A percentile compares a stretch with the other conserved stretches of the same genome.
Conservation (phyloP, 1,140 invertebrate genomes). For the Acromyrmex charruanus region DNA sequence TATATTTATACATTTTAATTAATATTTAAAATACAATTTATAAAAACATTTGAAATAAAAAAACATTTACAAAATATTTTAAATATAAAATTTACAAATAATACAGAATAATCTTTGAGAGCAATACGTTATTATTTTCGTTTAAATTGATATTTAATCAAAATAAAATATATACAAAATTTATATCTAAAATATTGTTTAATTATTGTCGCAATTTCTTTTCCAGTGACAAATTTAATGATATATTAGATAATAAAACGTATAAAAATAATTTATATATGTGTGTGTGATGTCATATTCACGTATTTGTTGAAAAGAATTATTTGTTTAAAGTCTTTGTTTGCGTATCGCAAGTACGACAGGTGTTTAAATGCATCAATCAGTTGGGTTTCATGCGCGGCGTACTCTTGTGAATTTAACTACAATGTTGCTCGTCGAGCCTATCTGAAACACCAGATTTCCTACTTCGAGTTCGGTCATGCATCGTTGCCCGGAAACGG, state of each 20-base stretch:
- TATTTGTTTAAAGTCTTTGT: not conserved
- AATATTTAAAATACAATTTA: not conserved
- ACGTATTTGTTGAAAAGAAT: not conserved
- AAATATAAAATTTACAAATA: too few relatives aligned
- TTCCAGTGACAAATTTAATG: not conserved
- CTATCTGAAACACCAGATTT: constrained; percentile 71
- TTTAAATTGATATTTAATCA: not conserved
- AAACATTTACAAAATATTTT: too few relatives aligned
- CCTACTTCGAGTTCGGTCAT: constrained; percentile 73
- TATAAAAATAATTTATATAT: not conserved
- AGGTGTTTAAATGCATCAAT: constrained; percentile 21
- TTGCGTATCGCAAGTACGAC: not conserved
- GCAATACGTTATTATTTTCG: not conserved
- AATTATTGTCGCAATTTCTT: not conserved
- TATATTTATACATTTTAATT: not conserved
- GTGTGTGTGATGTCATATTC: not conserved
- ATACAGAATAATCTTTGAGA: not conserved
- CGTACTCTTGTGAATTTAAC: constrained; percentile 32
- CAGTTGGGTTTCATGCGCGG: constrained; percentile 22
- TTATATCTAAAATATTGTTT: not conserved
- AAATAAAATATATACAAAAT: not conserved
- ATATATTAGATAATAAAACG: too few relatives aligned
- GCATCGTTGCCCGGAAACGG: constrained; percentile 78
- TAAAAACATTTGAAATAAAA: too few relatives aligned
- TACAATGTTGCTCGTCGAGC: constrained; percentile 22